phyloP scores from a whole-genome alignment of 2,113 vertebrate species.

The Dipodomys spectabilis region DNA sequence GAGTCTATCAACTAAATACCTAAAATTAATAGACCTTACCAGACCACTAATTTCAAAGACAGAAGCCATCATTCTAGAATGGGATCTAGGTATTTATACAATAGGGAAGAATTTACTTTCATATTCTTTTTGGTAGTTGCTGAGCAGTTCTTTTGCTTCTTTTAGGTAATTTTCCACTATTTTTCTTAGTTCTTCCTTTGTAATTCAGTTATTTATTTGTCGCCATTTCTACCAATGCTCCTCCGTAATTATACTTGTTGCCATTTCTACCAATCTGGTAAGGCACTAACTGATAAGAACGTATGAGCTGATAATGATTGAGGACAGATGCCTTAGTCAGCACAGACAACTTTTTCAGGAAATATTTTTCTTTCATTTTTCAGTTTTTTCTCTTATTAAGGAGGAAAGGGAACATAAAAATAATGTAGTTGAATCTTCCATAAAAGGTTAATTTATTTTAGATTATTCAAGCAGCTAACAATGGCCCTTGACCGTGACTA shows the following conservation, averaged over 20 bases:
- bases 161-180: not conserved
- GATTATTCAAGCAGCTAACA: not conserved
- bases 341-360: not conserved
- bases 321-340: not conserved
- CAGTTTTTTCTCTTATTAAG: not conserved
- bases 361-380: conserved; percentile 24
- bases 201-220: too few species aligned
- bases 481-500: not conserved
- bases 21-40: not conserved
- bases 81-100: not conserved
- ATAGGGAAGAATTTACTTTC: not conserved
- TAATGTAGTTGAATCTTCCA: not conserved
- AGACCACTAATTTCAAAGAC: not conserved
- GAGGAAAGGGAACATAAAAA: conserved; percentile 44
- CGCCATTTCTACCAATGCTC: not conserved
- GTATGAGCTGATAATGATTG: not conserved
- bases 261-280: not conserved
- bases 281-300: not conserved
- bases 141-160: not conserved
- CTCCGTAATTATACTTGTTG: not conserved
- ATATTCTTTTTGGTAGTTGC: not conserved
- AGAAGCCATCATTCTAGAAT: not conserved
- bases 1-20: not conserved
- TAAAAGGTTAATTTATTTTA: not conserved
- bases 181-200: not conserved